A percentile compares a stretch with the other conserved stretches of the same genome.
These are phyloP conservation scores for Episyrphus balteatus DNA, from an alignment of 1,140 invertebrate genomes.

Conservation along the genomic window DNA sequence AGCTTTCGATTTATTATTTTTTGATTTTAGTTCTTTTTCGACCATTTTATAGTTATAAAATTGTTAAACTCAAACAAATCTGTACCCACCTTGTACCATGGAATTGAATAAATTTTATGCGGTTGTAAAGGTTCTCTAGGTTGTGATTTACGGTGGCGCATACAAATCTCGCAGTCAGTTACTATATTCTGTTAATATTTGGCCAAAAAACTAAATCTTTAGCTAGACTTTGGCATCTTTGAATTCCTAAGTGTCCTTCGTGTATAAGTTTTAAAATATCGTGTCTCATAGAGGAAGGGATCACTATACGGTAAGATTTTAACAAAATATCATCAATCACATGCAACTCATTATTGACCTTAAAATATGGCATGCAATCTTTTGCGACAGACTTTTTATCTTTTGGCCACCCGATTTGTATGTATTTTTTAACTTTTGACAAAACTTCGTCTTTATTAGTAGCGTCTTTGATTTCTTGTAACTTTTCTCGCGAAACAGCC, in stretches of 20 bases:
- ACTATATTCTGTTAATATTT: constrained; percentile 32
- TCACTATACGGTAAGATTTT: constrained; percentile 26
- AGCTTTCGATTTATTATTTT: no score
- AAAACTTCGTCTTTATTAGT: constrained; percentile 20
- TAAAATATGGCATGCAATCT: constrained; percentile 21
- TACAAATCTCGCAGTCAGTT: constrained; percentile 21
- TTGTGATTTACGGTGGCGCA: constrained; percentile 3
- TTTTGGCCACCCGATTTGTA: constrained; percentile 18
- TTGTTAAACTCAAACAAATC: not conserved
- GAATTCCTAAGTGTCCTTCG: constrained; percentile 38
- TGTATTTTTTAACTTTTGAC: constrained; percentile 14
- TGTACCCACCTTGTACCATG: not conserved
- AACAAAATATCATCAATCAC: constrained; percentile 27
- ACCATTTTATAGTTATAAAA: not conserved
- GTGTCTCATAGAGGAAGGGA: no score
- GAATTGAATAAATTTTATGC: constrained; percentile 1
- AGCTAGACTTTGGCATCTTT: constrained; percentile 30
- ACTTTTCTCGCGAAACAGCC: constrained; percentile 12
- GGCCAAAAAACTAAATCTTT: constrained; percentile 37
- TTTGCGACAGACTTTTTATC: constrained; percentile 14
- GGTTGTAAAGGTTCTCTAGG: constrained; percentile 1
- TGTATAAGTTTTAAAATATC: constrained; percentile 35
- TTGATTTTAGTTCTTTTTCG: no score
- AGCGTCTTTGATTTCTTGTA: constrained; percentile 17
- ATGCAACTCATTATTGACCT: constrained; percentile 23